phyloP scores from a whole-genome alignment of 1,140 invertebrate genomes.

The Drosophila tropicalis region DNA sequence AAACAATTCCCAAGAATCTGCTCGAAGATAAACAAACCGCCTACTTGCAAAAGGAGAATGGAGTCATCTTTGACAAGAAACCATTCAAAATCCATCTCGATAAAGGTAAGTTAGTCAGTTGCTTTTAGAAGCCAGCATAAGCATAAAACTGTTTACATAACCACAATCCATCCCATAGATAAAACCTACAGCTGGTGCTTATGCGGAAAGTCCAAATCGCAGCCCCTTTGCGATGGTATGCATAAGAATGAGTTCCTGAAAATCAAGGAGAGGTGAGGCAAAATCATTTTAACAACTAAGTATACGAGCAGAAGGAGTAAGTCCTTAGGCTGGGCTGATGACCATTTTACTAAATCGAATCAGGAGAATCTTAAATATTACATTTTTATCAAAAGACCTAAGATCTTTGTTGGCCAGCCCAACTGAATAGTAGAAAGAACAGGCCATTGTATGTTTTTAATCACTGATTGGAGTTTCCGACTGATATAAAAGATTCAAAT shows the following conservation, averaged over 20 bases:
- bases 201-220: conserved; percentile 95
- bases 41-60: conserved; percentile 86
- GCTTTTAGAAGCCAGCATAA: background rate
- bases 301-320: too few species aligned
- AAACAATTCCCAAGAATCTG: conserved; percentile 87
- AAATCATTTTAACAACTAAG: background rate
- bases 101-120: conserved; percentile 83
- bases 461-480: too few species aligned
- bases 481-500: too few species aligned
- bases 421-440: too few species aligned
- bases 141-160: conserved; percentile 68
- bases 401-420: too few species aligned
- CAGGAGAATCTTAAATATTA: too few species aligned
- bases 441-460: too few species aligned
- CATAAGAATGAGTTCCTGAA: conserved; percentile 91
- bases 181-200: conserved; percentile 97
- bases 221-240: conserved; percentile 97
- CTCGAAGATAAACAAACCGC: conserved; percentile 86
- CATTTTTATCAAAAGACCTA: too few species aligned
- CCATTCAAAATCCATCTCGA: conserved; percentile 92
- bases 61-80: conserved; percentile 92
- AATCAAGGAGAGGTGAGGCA: conserved; percentile 86
- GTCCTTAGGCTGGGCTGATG: too few species aligned
- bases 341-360: too few species aligned
- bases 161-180: conserved; percentile 80